phyloP scores from a whole-genome alignment of 2,888 invertebrate genomes.

The Thyatira batis region DNA sequence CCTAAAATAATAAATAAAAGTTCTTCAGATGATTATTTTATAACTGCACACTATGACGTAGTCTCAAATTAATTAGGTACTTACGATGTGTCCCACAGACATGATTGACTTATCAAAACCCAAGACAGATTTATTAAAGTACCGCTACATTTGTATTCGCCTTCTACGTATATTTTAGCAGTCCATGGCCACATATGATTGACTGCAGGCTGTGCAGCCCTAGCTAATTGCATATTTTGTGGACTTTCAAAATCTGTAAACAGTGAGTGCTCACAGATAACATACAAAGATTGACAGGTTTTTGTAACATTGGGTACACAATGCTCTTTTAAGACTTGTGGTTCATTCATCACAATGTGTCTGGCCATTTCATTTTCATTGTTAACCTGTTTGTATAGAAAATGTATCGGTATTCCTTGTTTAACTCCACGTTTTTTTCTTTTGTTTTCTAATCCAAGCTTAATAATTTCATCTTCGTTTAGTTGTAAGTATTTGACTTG shows the following conservation, averaged over 20 bases:
- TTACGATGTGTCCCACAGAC: slow-evolving; percentile 71
- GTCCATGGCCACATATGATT: slow-evolving; percentile 86
- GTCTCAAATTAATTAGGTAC: no score
- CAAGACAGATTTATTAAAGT: slow-evolving; percentile 85
- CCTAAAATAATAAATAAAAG: slow-evolving; percentile 75
- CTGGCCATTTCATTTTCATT: slow-evolving; percentile 37
- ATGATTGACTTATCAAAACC: slow-evolving; percentile 84
- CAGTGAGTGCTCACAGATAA: slow-evolving; percentile 76
- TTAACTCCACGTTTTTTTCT: slow-evolving; percentile 46
- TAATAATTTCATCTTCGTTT: slow-evolving; percentile 46
- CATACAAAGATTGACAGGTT: slow-evolving; percentile 79
- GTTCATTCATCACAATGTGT: slow-evolving; percentile 56
- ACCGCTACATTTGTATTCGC: slow-evolving; percentile 86
- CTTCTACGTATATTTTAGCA: slow-evolving; percentile 87
- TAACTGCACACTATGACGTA: no score
- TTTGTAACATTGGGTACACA: slow-evolving; percentile 73
- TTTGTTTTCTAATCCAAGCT: slow-evolving; percentile 28
- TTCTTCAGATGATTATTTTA: no score
- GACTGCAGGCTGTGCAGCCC: slow-evolving; percentile 31
- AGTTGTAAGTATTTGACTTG: slow-evolving; percentile 65
- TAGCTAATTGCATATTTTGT: slow-evolving; percentile 41
- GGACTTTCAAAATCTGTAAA: slow-evolving; percentile 57
- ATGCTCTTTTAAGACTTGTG: slow-evolving; percentile 65
- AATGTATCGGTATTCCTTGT: slow-evolving; percentile 51
- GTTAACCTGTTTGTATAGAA: slow-evolving; percentile 47